Evolutionary conservation across 2,888 invertebrate species (phyloP), one percentile per base, ranked within the genome.

Genomic region (Pristionchus arcanus): DNA sequence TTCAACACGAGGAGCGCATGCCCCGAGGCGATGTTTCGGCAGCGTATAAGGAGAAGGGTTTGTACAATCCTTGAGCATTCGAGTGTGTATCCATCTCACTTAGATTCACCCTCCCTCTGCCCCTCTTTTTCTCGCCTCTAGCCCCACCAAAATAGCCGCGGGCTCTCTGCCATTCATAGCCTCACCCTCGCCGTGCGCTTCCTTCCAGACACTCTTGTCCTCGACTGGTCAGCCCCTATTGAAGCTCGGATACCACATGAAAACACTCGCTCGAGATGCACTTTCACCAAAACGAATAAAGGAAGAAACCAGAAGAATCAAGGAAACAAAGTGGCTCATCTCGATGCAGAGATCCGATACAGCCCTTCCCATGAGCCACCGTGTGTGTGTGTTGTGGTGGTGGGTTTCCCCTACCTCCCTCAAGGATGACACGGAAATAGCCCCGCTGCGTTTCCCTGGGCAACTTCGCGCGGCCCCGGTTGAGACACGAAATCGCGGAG

Each of bases 31-130:
- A n/a, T n/a, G n/a, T n/a, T n/a, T n/a, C n/a, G 63, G 63, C 63
- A 25, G 16, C 4, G 71, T 1, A 34, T 34, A 34, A 7, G 68
- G 68, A 25, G n/a, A 71, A 63, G 63, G n/a, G 63, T 63, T 63
- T 63, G 63, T 63, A 63, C 63, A 63, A 63, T 63, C 63, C 7
- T 1, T 11, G 63, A 63, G 63, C 25, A 63, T 63, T 19, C 31
- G n/a, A 66, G 68, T 7, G n/a, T n/a, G 74, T 77, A 77, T 77
- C 74, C 74, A 77, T 77, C 74, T 77, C 74, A 77, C 74, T 77
- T 77, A 77, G 74, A 77, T 77, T 77, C 71, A 21, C 66, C 59
- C n/a, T n/a, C n/a, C n/a, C n/a, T n/a, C n/a, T n/a, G 21, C 25
- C 42, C 31, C 42, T 34, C 25, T 42, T 21, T n/a, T 42, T 34